Percentiles rank a stretch among this genome's conserved stretches.
These are phyloP conservation scores for Physella acuta DNA, from an alignment of 1,140 invertebrate species.

Conservation along the genomic window DNA sequence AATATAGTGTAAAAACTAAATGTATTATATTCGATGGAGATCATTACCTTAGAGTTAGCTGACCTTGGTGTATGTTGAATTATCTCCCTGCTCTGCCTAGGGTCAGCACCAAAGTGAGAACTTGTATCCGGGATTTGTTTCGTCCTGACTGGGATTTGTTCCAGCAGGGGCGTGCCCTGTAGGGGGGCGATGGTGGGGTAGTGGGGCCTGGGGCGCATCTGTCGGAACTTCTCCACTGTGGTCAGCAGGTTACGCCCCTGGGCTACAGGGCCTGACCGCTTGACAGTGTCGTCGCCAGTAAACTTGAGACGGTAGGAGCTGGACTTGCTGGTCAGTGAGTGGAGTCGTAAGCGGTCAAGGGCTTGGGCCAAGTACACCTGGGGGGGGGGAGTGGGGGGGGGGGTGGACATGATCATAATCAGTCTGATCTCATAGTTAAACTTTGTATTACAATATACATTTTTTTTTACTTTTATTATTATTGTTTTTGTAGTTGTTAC, in stretches of 20 bases:
- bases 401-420: not conserved
- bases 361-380: slow-evolving; percentile 42
- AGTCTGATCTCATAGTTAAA: not conserved
- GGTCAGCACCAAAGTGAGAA: too few relatives aligned
- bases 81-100: too few relatives aligned
- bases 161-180: slow-evolving; percentile 44
- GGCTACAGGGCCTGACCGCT: not conserved
- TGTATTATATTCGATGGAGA: too few relatives aligned
- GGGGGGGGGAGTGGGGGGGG: not conserved
- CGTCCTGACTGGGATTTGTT: not conserved
- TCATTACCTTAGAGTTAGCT: too few relatives aligned
- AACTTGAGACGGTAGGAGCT: slow-evolving; percentile 9
- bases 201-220: slow-evolving; percentile 39
- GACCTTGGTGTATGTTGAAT: too few relatives aligned
- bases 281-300: not conserved
- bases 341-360: slow-evolving; percentile 43
- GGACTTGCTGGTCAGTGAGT: slow-evolving; percentile 30
- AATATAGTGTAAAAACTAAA: too few relatives aligned
- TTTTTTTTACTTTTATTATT: not conserved
- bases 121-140: not conserved
- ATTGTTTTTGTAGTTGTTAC: not conserved
- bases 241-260: slow-evolving; percentile 32
- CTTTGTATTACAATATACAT: not conserved
- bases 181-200: slow-evolving; percentile 41
- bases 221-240: slow-evolving; percentile 46